Base-by-base conservation (phyloP, 1,140 invertebrate species). In the Steinernema khuongi region DNA sequence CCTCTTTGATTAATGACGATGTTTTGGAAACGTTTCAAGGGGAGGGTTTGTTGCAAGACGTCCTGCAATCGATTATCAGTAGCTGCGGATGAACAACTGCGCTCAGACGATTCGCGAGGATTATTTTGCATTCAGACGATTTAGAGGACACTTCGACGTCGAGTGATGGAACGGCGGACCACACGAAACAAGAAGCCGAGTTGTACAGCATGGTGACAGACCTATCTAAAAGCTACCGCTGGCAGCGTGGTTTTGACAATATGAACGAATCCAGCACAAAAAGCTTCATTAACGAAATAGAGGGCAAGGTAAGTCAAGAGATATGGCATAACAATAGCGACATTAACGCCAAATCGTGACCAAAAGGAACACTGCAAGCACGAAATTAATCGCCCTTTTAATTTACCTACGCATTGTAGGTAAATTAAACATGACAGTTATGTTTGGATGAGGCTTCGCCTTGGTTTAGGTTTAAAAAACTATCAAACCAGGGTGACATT, bases 11-110 rank as follows among this genome's bases (percentile, higher is more conserved):
- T 41, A 41, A 41, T 41, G 7, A 41, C 36, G n/a, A 41, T 41
- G 36, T 41, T 41, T 41, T 41, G 36, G 7, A 26, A 60, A 60
- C 50, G 50, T 60, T 60, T 60, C 50, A 60, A 60, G 19, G n/a
- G n/a, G n/a, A 17, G 4, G 7, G 50, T 60, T 60, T 60, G 50
- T 60, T 60, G 7, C 4, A 60, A 22, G 50, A 26, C 11, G 11
- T 22, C 7, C n/a, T 41, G 36, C 36, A 60, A 60, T 60, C 50
- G 50, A 60, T 60, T 60, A 60, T 60, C 4, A 60, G 50, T 14
- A 26, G 50, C 36, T 11, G 36, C 36, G 36, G 36, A 41, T 11
- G 36, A n/a, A n/a, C 50, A 22, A 60, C 50, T 22, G 7, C 11
- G 26, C 4, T 26, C 19, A n/a, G 22, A 60, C 26, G 50, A 60